phyloP scores from a whole-genome alignment of 2,888 invertebrate genomes.

The Patella caerulea region DNA sequence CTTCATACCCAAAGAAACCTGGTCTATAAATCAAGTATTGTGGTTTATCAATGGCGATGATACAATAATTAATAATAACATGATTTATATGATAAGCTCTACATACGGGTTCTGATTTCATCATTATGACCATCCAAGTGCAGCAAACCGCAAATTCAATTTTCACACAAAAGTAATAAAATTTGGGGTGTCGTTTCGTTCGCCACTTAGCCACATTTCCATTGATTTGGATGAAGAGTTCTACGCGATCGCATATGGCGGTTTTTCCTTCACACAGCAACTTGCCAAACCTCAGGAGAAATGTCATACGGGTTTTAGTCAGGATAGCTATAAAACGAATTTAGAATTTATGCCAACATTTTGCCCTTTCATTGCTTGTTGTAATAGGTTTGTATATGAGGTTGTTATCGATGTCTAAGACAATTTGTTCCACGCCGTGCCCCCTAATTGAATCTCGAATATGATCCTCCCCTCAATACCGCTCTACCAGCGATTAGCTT shows the following conservation, averaged over 20 bases:
- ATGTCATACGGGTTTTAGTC: constrained; percentile 10
- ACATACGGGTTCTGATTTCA: neutral
- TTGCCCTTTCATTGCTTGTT: constrained; percentile 13
- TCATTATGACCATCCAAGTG: constrained; percentile 4
- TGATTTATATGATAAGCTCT: constrained; percentile 4
- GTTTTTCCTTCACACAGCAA: neutral
- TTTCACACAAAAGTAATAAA: constrained; percentile 11
- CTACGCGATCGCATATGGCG: constrained; percentile 1
- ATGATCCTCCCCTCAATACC: neutral
- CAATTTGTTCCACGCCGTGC: constrained; percentile 4
- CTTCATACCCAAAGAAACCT: too few species aligned
- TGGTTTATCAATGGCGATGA: too few species aligned
- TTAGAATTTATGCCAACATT: constrained; percentile 6
- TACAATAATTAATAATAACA: too few species aligned
- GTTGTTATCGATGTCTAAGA: constrained; percentile 9
- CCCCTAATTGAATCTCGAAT: constrained; percentile 4
- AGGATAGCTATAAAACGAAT: constrained; percentile 6
- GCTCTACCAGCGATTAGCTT: too few species aligned
- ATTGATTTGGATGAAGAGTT: constrained; percentile 7
- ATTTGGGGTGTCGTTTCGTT: constrained; percentile 8
- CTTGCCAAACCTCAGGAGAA: constrained; percentile 1
- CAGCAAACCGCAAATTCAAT: constrained; percentile 10
- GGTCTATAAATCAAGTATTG: too few species aligned
- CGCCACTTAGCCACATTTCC: constrained; percentile 9
- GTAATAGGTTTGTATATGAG: constrained; percentile 11